phyloP scores from a whole-genome alignment of 2,113 vertebrate genomes.

The Osmerus eperlanus region DNA sequence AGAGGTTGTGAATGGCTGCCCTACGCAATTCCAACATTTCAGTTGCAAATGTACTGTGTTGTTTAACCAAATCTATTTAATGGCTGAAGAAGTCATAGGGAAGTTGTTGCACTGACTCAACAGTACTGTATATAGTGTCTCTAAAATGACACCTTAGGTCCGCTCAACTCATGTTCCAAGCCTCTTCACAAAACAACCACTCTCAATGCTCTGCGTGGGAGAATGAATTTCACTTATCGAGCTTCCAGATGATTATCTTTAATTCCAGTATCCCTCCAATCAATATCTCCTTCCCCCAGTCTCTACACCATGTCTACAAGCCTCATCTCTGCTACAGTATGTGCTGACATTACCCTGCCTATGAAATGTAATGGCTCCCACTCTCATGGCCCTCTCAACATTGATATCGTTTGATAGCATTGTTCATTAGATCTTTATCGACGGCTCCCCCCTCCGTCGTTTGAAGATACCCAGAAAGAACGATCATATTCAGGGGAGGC shows the following conservation, averaged over 20 bases:
- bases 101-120: too few species aligned
- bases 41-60: too few species aligned
- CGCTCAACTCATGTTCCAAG: background rate
- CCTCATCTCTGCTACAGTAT: conserved; percentile 31
- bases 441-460: conserved; percentile 71
- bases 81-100: too few species aligned
- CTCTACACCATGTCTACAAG: conserved; percentile 27
- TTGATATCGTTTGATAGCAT: conserved; percentile 74
- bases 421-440: conserved; percentile 84
- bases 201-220: background rate
- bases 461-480: conserved; percentile 70
- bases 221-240: conserved; percentile 45
- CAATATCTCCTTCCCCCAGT: conserved; percentile 35
- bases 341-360: conserved; percentile 21
- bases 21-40: too few species aligned
- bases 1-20: too few species aligned
- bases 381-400: conserved; percentile 10
- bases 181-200: background rate
- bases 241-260: conserved; percentile 48
- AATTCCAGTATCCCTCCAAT: conserved; percentile 43
- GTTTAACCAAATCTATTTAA: too few species aligned
- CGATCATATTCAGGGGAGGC: conserved; percentile 74
- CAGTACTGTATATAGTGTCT: too few species aligned
- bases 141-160: too few species aligned
- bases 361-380: conserved; percentile 38